Percentiles rank a stretch among this genome's conserved stretches.
Conservation (phyloP, 2,797 vertebrate species). For the Pitangus sulphuratus region DNA sequence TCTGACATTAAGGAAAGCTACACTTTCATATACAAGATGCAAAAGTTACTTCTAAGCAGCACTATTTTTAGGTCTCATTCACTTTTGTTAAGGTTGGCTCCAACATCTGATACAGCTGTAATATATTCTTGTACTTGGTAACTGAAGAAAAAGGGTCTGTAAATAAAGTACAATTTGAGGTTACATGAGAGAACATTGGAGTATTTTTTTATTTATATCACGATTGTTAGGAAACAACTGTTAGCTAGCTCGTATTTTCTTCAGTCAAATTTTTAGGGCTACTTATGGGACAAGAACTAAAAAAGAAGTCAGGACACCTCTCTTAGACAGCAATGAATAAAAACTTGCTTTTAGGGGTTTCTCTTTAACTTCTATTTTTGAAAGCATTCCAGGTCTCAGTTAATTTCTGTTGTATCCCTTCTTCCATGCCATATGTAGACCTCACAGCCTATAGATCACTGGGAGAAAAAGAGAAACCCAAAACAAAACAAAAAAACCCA, state of each 20-base stretch:
- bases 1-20: not conserved
- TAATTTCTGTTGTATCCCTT: not conserved
- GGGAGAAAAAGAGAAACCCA: not conserved
- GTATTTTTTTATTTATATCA: not conserved
- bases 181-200: not conserved
- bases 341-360: not conserved
- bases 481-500: too few species aligned
- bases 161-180: not conserved
- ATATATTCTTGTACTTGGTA: not conserved
- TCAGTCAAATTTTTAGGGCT: not conserved
- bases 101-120: not conserved
- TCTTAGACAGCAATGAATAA: not conserved
- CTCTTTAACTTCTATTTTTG: not conserved
- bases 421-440: not conserved
- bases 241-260: not conserved
- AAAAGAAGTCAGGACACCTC: not conserved
- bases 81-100: not conserved
- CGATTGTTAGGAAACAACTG: not conserved
- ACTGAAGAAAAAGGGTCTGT: not conserved
- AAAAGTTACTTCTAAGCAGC: not conserved
- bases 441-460: fast-evolving
- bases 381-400: not conserved
- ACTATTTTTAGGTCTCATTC: not conserved
- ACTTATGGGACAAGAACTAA: not conserved
- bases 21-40: not conserved